Evolutionary conservation across 1,140 invertebrate species (phyloP), one percentile per base, ranked within the genome.

Genomic region (Bombus fervidus): DNA sequence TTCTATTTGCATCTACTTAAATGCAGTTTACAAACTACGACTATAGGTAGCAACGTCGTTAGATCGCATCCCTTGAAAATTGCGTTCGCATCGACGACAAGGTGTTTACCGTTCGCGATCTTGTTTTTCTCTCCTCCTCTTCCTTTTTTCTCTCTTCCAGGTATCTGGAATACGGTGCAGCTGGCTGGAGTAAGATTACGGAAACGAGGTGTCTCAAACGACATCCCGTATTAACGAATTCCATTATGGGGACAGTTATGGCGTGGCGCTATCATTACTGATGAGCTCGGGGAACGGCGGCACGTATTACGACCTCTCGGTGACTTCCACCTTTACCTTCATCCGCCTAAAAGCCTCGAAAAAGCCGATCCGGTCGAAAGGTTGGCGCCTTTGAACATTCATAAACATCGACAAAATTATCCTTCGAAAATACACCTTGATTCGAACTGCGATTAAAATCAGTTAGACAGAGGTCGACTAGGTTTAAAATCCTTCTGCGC

Each of bases 201-300:
- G 89, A 87, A 90, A 90, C 89, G 89, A 90, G 89, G 86, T 89
- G 92, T 90, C 89, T 90, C 89, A 68, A 93, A 91, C 85, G 89
- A 91, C 92, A 91, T 92, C 90, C 79, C 72, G 90, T 93, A 93
- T 94, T 94, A 93, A 94, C 92, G 90, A 91, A 94, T 94, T 94
- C 93, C 91, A 94, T 94, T 94, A 94, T 91, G 82, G 76, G 83
- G 76, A 89, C 89, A 87, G 89, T 93, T 93, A 93, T 90, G 83
- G 86, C 74, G 83, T 68, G n/a, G 77, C 73, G 87, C 78, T 89
- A 90, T 91, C 88, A 90, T 92, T 89, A 91, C 91, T 88, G 91
- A 94, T 91, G 92, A 91, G 90, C 91, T 91, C 88, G 71, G 89
- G 86, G 88, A 93, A 88, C 86, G 83, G 59, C 82, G 73, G 85